Percentiles rank a stretch among this genome's conserved stretches.
Evolutionary conservation across 2,797 vertebrate genomes (phyloP).

Genomic region (Adelosebastes latens): DNA sequence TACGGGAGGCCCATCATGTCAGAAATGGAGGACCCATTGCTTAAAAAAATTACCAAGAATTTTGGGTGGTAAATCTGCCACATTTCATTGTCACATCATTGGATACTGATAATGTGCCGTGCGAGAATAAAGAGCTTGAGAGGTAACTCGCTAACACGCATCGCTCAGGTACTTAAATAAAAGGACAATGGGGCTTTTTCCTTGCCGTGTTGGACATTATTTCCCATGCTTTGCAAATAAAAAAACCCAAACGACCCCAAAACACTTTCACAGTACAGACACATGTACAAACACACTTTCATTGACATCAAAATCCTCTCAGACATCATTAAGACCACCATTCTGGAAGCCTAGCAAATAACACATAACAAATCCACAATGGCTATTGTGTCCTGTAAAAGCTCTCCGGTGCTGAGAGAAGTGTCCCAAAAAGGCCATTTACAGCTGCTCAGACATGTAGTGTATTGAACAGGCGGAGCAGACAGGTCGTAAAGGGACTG

Average conservation of each 20-base stretch:
- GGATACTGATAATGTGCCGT: not conserved
- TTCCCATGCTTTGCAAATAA: not conserved
- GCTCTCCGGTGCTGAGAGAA: slow-evolving; percentile 7
- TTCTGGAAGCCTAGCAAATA: not conserved
- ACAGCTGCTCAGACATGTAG: slow-evolving; percentile 42
- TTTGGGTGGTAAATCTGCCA: not conserved
- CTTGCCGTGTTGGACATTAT: not conserved
- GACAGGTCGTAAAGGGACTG: slow-evolving; percentile 43
- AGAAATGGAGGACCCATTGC: not conserved
- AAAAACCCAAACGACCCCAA: not conserved
- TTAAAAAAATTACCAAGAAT: not conserved
- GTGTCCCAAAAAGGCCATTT: slow-evolving; percentile 51
- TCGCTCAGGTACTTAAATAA: not conserved
- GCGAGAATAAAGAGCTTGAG: not conserved
- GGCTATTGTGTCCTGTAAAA: slow-evolving; percentile 11
- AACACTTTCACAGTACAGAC: not conserved
- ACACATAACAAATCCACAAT: not conserved
- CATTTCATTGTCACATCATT: not conserved
- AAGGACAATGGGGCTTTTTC: not conserved
- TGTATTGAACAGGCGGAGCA: slow-evolving; percentile 19
- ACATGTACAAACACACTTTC: not conserved
- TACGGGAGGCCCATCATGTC: not conserved
- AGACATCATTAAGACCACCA: not conserved
- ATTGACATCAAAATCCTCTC: not conserved
- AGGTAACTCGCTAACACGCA: no score